Percentiles rank a stretch among this genome's conserved stretches.
phyloP scores from a whole-genome alignment of 2,888 invertebrate genomes.

The Hypomecis atomaria region DNA sequence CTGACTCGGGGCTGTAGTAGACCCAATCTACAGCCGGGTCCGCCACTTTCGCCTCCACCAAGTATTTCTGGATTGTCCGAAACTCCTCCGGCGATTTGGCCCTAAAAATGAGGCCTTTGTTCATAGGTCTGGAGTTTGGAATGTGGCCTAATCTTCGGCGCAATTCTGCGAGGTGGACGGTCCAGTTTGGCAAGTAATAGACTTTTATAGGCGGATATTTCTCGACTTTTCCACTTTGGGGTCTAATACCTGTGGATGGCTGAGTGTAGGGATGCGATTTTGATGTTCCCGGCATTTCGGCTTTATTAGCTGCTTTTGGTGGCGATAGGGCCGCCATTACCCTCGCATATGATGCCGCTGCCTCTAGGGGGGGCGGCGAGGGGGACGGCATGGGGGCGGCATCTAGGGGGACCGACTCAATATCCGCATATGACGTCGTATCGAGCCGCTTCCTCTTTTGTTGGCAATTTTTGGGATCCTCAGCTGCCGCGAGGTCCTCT shows the following conservation, averaged over 20 bases:
- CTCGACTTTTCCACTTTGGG: no score
- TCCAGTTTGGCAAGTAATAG: background rate
- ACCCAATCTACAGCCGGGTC: background rate
- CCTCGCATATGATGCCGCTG: background rate
- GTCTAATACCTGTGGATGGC: no score
- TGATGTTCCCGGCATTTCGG: no score
- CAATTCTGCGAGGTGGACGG: background rate
- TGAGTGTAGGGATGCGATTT: no score
- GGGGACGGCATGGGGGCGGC: no score
- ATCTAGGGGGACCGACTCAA: background rate
- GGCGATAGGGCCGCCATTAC: background rate
- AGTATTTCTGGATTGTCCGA: background rate
- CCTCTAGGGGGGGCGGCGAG: background rate
- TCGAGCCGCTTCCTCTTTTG: no score
- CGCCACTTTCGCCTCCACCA: background rate
- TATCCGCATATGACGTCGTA: no score
- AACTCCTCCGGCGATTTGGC: background rate
- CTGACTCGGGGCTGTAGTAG: background rate
- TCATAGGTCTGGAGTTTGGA: background rate
- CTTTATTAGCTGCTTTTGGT: no score
- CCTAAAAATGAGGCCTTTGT: background rate
- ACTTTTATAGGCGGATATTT: background rate
- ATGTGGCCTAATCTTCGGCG: background rate
- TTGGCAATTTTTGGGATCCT: no score
- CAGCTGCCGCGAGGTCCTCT: no score